A percentile compares a stretch with the other conserved stretches of the same genome.
These are phyloP conservation scores for Acanthoscelides obtectus DNA, from an alignment of 2,888 invertebrate genomes.

Conservation along the genomic window DNA sequence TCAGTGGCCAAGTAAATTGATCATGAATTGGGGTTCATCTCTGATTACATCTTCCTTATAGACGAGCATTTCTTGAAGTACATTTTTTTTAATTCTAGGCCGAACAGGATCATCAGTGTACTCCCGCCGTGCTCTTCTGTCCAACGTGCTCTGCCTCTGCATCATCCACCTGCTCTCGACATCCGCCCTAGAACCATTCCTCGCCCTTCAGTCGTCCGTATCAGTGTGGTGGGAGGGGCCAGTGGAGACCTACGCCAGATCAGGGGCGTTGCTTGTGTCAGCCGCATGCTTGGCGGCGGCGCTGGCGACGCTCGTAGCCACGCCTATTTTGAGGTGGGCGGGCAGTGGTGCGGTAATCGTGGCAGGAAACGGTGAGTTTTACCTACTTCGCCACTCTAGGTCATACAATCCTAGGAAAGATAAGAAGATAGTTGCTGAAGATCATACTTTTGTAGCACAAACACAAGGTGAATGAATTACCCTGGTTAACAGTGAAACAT, in stretches of 20 bases:
- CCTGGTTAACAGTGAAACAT: too few species aligned
- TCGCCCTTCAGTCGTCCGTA: slow-evolving; percentile 53
- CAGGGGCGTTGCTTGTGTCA: slow-evolving; percentile 60
- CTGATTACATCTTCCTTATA: too few species aligned
- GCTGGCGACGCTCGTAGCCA: slow-evolving; percentile 51
- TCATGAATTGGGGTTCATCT: too few species aligned
- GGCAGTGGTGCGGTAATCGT: slow-evolving; percentile 22
- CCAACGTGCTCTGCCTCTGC: slow-evolving; percentile 54
- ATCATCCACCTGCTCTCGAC: slow-evolving; percentile 59
- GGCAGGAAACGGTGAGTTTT: slow-evolving; percentile 28
- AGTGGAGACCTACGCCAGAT: slow-evolving; percentile 23
- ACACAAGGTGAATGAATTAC: too few species aligned
- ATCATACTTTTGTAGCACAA: too few species aligned
- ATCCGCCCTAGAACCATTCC: slow-evolving; percentile 59
- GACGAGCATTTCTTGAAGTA: too few species aligned
- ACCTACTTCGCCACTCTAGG: too few species aligned
- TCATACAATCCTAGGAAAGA: too few species aligned
- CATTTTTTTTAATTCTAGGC: slow-evolving; percentile 16
- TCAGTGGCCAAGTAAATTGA: too few species aligned
- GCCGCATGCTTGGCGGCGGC: slow-evolving; percentile 60
- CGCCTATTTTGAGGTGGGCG: slow-evolving; percentile 29
- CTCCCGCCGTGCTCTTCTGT: slow-evolving; percentile 50
- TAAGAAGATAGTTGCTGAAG: too few species aligned
- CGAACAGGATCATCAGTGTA: slow-evolving; percentile 45
- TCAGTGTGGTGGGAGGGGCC: slow-evolving; percentile 48